Evolutionary conservation across 2,113 vertebrate genomes (phyloP).

Genomic region (Sinocyclocheilus maitianheensis): DNA sequence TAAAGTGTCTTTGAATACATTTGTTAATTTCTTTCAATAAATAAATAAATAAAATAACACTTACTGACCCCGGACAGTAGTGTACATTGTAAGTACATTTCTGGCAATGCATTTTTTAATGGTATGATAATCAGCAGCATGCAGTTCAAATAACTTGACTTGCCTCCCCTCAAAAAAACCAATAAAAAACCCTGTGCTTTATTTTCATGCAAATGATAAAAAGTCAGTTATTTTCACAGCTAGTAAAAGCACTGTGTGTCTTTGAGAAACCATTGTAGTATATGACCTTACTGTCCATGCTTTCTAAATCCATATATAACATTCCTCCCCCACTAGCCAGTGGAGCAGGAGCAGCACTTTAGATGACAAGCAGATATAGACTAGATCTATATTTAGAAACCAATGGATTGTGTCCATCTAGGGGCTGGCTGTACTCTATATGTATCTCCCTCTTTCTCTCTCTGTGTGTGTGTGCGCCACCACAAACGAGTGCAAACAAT

Average conservation of each 20-base stretch:
- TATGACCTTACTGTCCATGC: slow-evolving; percentile 20
- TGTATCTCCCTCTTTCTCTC: neutral
- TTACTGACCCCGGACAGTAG: neutral
- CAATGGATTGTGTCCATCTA: slow-evolving; percentile 72
- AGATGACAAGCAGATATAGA: slow-evolving; percentile 20
- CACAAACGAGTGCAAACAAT: neutral
- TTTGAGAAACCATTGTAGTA: neutral
- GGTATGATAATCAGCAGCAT: neutral
- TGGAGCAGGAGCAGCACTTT: slow-evolving; percentile 15
- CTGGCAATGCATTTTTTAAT: neutral
- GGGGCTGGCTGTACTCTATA: slow-evolving; percentile 51
- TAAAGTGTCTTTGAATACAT: neutral
- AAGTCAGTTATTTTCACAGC: neutral
- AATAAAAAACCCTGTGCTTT: too few relatives aligned
- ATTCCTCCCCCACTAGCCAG: slow-evolving; percentile 8
- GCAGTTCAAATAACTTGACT: neutral
- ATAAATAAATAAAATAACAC: too few relatives aligned
- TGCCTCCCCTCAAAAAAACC: neutral
- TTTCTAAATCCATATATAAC: slow-evolving; percentile 41
- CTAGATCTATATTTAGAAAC: slow-evolving; percentile 72
- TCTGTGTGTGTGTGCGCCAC: slow-evolving; percentile 48
- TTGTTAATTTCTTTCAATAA: too few relatives aligned
- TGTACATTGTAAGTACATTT: neutral
- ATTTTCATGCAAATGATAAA: neutral
- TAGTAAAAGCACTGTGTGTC: neutral